Base-by-base conservation (phyloP, 2,797 vertebrate species). In the Ciconia nigra region DNA sequence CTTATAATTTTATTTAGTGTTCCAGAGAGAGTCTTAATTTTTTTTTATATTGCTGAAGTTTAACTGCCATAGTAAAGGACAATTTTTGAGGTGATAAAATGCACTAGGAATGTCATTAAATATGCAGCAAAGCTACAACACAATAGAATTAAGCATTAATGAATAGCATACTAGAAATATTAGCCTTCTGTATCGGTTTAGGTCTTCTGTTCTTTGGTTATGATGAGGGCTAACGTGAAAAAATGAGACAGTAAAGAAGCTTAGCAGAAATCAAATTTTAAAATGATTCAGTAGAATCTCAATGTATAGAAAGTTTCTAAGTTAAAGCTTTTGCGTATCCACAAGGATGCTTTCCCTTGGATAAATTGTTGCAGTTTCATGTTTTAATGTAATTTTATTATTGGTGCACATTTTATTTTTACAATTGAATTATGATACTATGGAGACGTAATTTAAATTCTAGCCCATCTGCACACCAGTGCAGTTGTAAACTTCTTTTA, bases 11-110 rank as follows among this genome's bases (percentile, higher is more conserved):
- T 89, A 94, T 94, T 92, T 90, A 89, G 66, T 44, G 72, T 89
- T 96, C 78, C 47, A 86, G 55, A 73, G 90, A 61, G 78, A 96
- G 89, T 80, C 52, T 91, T 96, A 89, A 83, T 96, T 96, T 37
- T 93, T 93, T 97, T 87, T 54, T 73, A 37, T 86, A 93, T 82
- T 93, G 77, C 70, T 82, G 83, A 81, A 90, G 69, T 91, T 95
- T 94, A 96, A 82, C 55, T 95, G 87, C 78, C 76, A 39, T 93
- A 96, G 96, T 96, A 92, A 97, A 97, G 96, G 93, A 54, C 89
- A 96, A 74, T 93, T 92, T 94, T 87, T 77, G 81, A 79, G 91
- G 66, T 96, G 92, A 97, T 96, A 87, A 97, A 96, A 94, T 52
- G 35, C 72, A 49, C 71, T 2, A 47, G 93, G 89, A 70, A 57